Base-by-base conservation (phyloP, 2,113 vertebrate genomes). In the Pomatorhinus ruficollis region DNA sequence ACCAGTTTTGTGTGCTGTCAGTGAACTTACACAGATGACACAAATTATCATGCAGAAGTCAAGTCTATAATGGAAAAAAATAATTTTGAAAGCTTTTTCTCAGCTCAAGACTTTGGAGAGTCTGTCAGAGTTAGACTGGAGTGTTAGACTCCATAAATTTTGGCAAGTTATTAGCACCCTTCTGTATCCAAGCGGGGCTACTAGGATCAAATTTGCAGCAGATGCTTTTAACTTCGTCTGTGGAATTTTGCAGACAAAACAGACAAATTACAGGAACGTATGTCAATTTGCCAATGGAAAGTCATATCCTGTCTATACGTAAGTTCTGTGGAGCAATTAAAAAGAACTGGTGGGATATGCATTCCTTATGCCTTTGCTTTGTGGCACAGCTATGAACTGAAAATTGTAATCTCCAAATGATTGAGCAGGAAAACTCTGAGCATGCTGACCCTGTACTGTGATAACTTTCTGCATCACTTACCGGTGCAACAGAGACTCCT, bases 231-330 rank as follows among this genome's bases (percentile, higher is more conserved):
- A 78, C 77, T 79, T 40, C 5, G 15, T 56, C 87, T 63, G 45
- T 31, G 87, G 65, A 93, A 87, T 91, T 91, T 35, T 83, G 77
- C 91, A 96, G 93, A 87, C 89, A 95, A 95, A 95, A 94, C 87
- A 92, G 87, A 89, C 87, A 93, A 95, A 97, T 87, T 79, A 61
- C 69, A 93, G 61, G 84, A 82, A 40, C 0, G 0, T 64, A 66
- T 81, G 64, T 66, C 80, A 56, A 2, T 64, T 81, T 94, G 89
- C 80, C 74, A 64, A 1, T 65, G 40, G 60, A 90, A 93, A 94
- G 40, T 50, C 50, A 61, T 60, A 64, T 68, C 70, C 74, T 79
- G 54, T 47, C 54, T 66, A 15, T 53, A 54, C 2, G 0, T 33
- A 49, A 49, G 50, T 77, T 80, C 45, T 20, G 19, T 5, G 39